Evolutionary conservation across 2,797 vertebrate species (phyloP), one percentile per base, ranked within the genome.

Genomic region (Ptychadena robeensis): DNA sequence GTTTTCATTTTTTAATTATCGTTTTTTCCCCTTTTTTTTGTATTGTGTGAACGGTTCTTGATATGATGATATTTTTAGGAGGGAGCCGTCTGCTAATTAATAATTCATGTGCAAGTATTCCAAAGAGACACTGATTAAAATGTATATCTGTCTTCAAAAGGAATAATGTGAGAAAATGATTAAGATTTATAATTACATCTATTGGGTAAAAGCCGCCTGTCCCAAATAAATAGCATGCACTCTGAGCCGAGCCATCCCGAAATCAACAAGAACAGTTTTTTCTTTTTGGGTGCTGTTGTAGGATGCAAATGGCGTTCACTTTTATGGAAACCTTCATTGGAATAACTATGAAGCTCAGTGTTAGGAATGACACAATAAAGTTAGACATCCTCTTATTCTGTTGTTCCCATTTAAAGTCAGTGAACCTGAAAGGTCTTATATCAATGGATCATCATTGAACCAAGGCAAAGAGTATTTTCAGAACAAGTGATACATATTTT

Each of bases 121-220:
- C 96, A 96, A 95, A 95, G 94, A 89, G 88, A 87, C 88, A 91
- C 94, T 97, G 94, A 96, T 96, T 96, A 95, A 96, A 96, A 96
- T 95, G 93, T 93, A 94, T 95, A 89, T 94, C 91, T 90, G 87
- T 92, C 93, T 95, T 97, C 94, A 96, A 94, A 93, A 92, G 89
- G 87, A 88, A 89, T 89, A 90, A 86, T 90, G 87, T 85, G 88
- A 85, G 91, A 91, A 90, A 91, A 86, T 86, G 82, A 12, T 87
- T 90, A 90, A 82, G 88, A 88, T 88, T 86, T 90, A 80, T 87
- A 88, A 87, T 89, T 89, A 89, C 88, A 88, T 85, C 53, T 87
- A 31, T 1, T 85, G 82, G 76, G 31, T 86, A 82, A 72, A 65
- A 64, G 76, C 78, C 86, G 32, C 1, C 66, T 63, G 30, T 1